Conservation (phyloP, 2,113 vertebrate genomes). For the Dicerorhinus sumatrensis region DNA sequence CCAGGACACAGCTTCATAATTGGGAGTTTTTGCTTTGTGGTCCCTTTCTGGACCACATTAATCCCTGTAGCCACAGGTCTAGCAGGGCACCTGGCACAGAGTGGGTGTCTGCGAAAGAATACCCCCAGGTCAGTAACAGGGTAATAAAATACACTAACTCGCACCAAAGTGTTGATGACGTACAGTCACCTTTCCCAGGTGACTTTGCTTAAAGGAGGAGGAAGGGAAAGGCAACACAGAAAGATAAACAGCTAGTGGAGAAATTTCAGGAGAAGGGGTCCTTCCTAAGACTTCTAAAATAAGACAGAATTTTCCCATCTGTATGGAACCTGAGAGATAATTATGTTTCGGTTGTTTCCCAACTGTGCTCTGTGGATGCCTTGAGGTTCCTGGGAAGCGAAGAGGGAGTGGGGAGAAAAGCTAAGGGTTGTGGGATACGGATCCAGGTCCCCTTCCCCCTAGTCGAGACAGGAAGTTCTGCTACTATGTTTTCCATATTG, state of each 20-base stretch:
- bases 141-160: not conserved
- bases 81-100: no score
- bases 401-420: not conserved
- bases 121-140: not conserved
- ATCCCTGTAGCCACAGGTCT: not conserved
- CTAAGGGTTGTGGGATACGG: not conserved
- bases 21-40: not conserved
- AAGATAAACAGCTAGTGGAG: not conserved
- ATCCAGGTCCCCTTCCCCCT: rapidly evolving
- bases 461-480: not conserved
- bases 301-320: not conserved
- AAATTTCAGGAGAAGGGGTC: not conserved
- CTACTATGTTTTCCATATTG: not conserved
- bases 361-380: not conserved
- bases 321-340: not conserved
- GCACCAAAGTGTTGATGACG: not conserved
- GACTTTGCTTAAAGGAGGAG: not conserved
- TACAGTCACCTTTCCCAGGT: not conserved
- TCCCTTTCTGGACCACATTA: not conserved
- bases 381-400: not conserved
- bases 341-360: not conserved
- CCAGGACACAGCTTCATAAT: not conserved
- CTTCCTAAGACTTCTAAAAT: not conserved
- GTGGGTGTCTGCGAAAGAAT: not conserved
- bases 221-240: not conserved